These are phyloP conservation scores for Lophochroa leadbeateri DNA, from an alignment of 2,113 vertebrate genomes.

Conservation along the genomic window DNA sequence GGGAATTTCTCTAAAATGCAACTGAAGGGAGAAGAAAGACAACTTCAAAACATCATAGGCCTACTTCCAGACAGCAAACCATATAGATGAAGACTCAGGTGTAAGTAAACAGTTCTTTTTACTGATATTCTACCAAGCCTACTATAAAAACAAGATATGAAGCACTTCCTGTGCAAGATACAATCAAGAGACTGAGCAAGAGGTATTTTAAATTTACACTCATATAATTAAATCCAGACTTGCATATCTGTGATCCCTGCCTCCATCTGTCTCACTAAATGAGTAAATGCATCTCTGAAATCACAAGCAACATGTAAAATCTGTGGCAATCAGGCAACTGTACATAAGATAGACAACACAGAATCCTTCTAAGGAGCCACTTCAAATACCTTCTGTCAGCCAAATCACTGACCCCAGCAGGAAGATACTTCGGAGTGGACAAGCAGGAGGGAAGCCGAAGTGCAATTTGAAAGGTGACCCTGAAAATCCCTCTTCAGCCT, in stretches of 20 bases:
- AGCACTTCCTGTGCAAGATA: not conserved
- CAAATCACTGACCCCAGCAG: not conserved
- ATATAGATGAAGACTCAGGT: not conserved
- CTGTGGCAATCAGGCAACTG: not conserved
- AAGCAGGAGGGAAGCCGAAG: rapidly evolving
- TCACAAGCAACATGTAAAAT: not conserved
- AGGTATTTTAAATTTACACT: not conserved
- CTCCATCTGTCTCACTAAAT: not conserved
- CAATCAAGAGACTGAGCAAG: not conserved
- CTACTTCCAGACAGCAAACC: not conserved
- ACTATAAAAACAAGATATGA: not conserved
- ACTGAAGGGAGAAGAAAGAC: not conserved
- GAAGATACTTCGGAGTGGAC: not conserved
- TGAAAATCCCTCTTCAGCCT: not conserved
- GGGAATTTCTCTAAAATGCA: not conserved
- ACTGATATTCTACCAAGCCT: not conserved
- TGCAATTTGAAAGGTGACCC: not conserved
- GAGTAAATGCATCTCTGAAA: not conserved
- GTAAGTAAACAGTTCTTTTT: not conserved
- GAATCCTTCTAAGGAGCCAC: not conserved
- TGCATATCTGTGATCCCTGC: not conserved
- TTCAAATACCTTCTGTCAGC: not conserved
- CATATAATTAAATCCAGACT: not conserved
- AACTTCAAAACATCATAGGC: not conserved
- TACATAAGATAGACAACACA: not conserved